phyloP scores from a whole-genome alignment of 2,888 invertebrate species.

The Oscheius sp. region DNA sequence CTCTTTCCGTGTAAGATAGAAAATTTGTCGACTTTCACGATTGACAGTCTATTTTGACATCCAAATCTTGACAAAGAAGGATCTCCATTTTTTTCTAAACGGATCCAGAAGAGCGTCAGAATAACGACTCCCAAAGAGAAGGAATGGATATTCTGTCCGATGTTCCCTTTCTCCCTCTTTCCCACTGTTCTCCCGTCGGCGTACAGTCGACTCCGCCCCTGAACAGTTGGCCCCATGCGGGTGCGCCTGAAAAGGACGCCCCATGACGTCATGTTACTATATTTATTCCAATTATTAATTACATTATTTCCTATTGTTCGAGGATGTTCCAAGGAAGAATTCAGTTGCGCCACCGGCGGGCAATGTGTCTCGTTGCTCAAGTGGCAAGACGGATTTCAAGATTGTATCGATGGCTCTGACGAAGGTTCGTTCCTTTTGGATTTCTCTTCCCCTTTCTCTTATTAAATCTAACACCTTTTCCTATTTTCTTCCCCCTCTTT shows the following conservation, averaged over 20 bases:
- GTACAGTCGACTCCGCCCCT: conserved; percentile 27
- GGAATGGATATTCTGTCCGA: too few relatives aligned
- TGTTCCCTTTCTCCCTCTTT: background rate
- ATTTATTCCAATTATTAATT: conserved; percentile 23
- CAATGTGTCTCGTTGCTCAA: conserved; percentile 55
- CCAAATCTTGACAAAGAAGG: too few relatives aligned
- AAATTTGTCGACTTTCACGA: too few relatives aligned
- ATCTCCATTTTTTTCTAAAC: too few relatives aligned
- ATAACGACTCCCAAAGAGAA: too few relatives aligned
- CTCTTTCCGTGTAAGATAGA: too few relatives aligned
- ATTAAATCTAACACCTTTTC: too few relatives aligned
- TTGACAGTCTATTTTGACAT: too few relatives aligned
- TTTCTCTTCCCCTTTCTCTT: too few relatives aligned
- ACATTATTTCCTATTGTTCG: background rate
- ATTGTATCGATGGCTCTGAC: conserved; percentile 70
- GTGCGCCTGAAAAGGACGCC: conserved; percentile 26
- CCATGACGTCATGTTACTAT: conserved; percentile 29
- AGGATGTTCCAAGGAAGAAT: conserved; percentile 38
- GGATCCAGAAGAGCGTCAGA: too few relatives aligned
- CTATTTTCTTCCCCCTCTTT: too few relatives aligned
- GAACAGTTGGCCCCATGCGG: conserved; percentile 21
- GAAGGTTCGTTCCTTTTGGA: conserved; percentile 53
- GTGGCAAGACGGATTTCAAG: conserved; percentile 68
- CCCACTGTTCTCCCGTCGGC: background rate
- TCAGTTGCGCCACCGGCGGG: conserved; percentile 46